Base-by-base conservation (phyloP, 2,113 vertebrate species). In the Tyrannus savana region DNA sequence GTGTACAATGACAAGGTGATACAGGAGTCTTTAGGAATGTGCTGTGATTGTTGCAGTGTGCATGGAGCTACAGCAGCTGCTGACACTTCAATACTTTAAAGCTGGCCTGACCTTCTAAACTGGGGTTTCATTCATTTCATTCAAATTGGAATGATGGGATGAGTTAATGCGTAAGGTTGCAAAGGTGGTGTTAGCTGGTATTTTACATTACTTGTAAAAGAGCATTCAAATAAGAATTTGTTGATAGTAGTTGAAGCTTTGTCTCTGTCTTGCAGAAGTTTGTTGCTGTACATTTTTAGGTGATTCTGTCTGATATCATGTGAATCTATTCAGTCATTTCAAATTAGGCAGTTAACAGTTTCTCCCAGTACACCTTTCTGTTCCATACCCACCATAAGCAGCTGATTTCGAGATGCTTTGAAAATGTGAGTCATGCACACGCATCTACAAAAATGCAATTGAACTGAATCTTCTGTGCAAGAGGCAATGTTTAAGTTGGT, bases 1-100 rank as follows among this genome's bases (percentile, higher is more conserved):
- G 24, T 46, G 0, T 42, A 19, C 39, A 80, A 35, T 55, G 42
- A 42, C 0, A 0, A 19, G 30, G n/a, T 37, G 5, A 52, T 16
- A 46, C 3, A 58, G 71, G 25, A 76, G 31, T 76, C 37, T 49
- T 60, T 11, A 62, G 46, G 66, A 77, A 73, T 49, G 25, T 0
- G 24, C 47, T 81, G 0, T 42, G 63, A 3, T 30, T 84, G 37
- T 37, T 52, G 17, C 71, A 27, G 5, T 33, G 17, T 28, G 56
- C 7, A 4, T n/a, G 33, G 6, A 75, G 31, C 12, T 64, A n/a
- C 0, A 3, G n/a, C 39, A 82, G 12, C 24, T 89, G 31, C 33
- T 82, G 52, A 28, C 22, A 55, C 37, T 52, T 68, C 33, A 41
- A 33, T 74, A 50, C 28, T 71, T 69, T 3, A 67, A 39, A 74